Evolutionary conservation across 2,888 invertebrate species (phyloP).

Genomic region (Pollenia amentaria): DNA sequence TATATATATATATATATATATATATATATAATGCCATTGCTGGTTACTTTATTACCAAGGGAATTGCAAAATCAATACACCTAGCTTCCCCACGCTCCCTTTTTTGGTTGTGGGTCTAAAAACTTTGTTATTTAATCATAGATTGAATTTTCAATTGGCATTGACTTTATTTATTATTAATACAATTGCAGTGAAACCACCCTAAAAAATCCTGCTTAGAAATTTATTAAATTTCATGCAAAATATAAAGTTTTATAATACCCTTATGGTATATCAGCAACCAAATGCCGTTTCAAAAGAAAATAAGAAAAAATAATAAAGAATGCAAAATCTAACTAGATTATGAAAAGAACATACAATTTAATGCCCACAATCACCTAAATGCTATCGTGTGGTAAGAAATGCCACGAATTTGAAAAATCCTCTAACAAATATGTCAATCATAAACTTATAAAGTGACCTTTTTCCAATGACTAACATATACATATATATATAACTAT

Average conservation of each 20-base stretch:
- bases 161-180: conserved; percentile 58
- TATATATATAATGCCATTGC: too few species aligned
- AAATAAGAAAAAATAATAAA: conserved; percentile 4
- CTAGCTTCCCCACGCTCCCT: too few species aligned
- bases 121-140: conserved; percentile 50
- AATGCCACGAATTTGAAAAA: conserved; percentile 37
- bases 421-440: conserved; percentile 60
- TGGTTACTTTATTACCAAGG: too few species aligned
- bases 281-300: background rate
- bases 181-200: conserved; percentile 23
- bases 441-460: conserved; percentile 57
- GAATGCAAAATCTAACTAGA: conserved; percentile 44
- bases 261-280: conserved; percentile 7
- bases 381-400: conserved; percentile 5
- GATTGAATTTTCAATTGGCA: conserved; percentile 45
- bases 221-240: conserved; percentile 68
- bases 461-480: conserved; percentile 42
- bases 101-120: too few species aligned
- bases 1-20: too few species aligned
- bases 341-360: conserved; percentile 31
- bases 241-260: conserved; percentile 64
- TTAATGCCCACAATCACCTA: conserved; percentile 30
- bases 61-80: too few species aligned
- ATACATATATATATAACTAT: conserved; percentile 20
- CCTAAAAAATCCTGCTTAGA: conserved; percentile 49